Evolutionary conservation across 2,888 invertebrate genomes (phyloP), one percentile per base, ranked within the genome.

Genomic region (Drosophila ezoana): DNA sequence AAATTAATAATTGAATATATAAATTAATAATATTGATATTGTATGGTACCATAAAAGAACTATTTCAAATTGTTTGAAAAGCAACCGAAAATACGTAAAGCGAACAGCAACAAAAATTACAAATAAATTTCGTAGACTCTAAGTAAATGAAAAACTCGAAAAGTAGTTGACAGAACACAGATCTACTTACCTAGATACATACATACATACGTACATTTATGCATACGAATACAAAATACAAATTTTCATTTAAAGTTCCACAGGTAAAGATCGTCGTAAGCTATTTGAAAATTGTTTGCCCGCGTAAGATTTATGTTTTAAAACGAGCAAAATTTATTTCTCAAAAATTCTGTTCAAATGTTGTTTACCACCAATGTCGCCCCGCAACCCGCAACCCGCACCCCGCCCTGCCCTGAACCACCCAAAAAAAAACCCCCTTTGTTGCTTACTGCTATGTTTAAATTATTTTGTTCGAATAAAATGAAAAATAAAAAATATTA

Each of bases 391-490:
- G 23, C 23, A 43, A 40, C 53, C 53, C 18, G 16, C n/a, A 14
- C 47, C 51, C 66, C 5, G 28, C 13, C 62, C 47, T 37, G 20
- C 43, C 57, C 52, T 18, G 5, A 14, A 16, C 18, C 49, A 54
- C 14, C 6, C 28, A 37, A 28, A 32, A 10, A 35, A 3, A 20
- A 37, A n/a, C n/a, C 18, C 69, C 70, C 70, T 83, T 87, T 83
- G 83, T 83, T 83, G 83, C 87, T 89, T 87, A 87, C 89, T 87
- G 87, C 87, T 89, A 83, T 77, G 81, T 87, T 89, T 69, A 77
- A 81, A 89, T 87, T 76, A 87, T 79, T 79, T 69, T 72, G 70
- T 68, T 71, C 71, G 56, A 44, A 59, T 61, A 68, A 60, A 64
- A 28, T 52, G 16, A 47, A 14, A n/a, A 33, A 49, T 51, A 51